These are phyloP conservation scores for Drosophila ezoana DNA, from an alignment of 2,888 invertebrate species.

Conservation along the genomic window DNA sequence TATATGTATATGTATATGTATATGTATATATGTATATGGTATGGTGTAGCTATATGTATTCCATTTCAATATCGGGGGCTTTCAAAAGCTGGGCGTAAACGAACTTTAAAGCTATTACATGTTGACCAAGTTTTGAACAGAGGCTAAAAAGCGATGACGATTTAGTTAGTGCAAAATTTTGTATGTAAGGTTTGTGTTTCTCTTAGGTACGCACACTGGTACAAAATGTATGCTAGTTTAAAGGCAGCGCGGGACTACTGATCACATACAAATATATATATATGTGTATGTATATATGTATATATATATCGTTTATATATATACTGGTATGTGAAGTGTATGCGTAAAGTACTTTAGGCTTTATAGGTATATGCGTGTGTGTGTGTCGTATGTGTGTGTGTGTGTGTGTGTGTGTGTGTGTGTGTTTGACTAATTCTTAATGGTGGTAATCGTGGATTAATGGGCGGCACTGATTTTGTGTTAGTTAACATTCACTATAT, in stretches of 20 bases:
- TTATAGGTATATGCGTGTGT: conserved; percentile 20
- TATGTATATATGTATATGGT: conserved; percentile 6
- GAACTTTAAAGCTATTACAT: conserved; percentile 47
- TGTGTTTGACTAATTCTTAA: conserved; percentile 68
- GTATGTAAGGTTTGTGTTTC: conserved; percentile 43
- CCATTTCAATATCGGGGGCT: conserved; percentile 8
- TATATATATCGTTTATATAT: conserved; percentile 7
- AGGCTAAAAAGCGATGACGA: conserved; percentile 57
- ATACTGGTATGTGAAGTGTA: conserved; percentile 25
- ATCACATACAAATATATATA: conserved; percentile 48
- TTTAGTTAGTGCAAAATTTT: conserved; percentile 48
- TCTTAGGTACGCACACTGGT: conserved; percentile 75
- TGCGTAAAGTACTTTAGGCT: conserved; percentile 55
- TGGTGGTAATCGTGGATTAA: conserved; percentile 80
- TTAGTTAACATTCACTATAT: conserved; percentile 76
- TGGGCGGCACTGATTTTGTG: conserved; percentile 79
- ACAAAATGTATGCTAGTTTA: conserved; percentile 71
- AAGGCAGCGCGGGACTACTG: conserved; percentile 64
- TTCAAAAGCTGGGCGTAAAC: conserved; percentile 37
- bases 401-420: conserved; percentile 28
- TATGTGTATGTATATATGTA: not conserved
- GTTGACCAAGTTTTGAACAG: conserved; percentile 35
- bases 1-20: conserved; percentile 19
- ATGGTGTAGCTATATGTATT: conserved; percentile 2
- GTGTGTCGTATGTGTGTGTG: conserved; percentile 21